A percentile compares a stretch with the other conserved stretches of the same genome.
These are phyloP conservation scores for Caloenas nicobarica DNA, from an alignment of 2,113 vertebrate genomes.

Conservation along the genomic window DNA sequence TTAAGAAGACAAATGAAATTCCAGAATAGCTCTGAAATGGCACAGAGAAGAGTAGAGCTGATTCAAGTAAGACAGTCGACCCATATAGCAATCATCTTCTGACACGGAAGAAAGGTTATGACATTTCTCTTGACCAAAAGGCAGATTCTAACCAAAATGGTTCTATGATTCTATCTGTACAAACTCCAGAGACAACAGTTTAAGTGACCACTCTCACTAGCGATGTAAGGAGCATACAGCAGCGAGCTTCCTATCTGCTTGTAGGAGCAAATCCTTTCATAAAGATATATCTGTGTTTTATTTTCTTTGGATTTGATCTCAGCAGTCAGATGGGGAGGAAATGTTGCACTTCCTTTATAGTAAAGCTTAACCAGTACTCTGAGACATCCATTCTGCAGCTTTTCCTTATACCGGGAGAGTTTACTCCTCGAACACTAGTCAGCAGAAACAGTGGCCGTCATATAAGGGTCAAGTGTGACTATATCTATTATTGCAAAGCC, in stretches of 20 bases:
- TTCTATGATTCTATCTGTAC: no score
- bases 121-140: not conserved
- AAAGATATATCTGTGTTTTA: not conserved
- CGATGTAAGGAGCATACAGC: not conserved
- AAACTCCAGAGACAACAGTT: not conserved
- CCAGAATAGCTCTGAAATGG: not conserved
- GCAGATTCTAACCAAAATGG: not conserved
- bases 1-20: not conserved
- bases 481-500: not conserved
- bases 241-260: not conserved
- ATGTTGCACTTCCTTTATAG: not conserved
- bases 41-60: not conserved
- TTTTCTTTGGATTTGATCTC: conserved; percentile 30
- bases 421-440: not conserved
- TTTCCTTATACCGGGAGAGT: not conserved
- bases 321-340: conserved; percentile 18
- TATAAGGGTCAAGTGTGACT: not conserved
- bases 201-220: not conserved
- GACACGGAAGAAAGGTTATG: not conserved
- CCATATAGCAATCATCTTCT: not conserved
- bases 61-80: not conserved
- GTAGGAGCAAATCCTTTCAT: not conserved
- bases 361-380: not conserved
- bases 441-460: not conserved
- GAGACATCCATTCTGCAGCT: not conserved